phyloP scores from a whole-genome alignment of 2,888 invertebrate species.

The Tetrapedia diversipes region DNA sequence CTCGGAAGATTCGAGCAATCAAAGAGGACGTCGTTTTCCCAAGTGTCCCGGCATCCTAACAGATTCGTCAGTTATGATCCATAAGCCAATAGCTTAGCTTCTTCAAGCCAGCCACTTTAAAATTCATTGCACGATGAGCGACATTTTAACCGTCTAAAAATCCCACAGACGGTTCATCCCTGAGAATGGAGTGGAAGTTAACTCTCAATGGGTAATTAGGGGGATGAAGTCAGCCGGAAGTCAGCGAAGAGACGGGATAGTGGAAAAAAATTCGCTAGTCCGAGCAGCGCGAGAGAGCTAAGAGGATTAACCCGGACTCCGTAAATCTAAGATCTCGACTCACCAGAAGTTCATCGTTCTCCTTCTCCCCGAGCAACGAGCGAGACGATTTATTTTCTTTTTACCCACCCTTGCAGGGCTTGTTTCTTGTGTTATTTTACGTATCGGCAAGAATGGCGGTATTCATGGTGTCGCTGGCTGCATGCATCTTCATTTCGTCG shows the following conservation, averaged over 20 bases:
- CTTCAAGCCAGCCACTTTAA: too few relatives aligned
- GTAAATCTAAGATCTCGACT: neutral
- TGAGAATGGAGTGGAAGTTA: neutral
- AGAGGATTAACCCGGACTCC: neutral
- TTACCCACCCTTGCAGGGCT: neutral
- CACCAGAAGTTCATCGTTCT: neutral
- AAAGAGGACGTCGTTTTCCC: too few relatives aligned
- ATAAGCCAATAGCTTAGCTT: too few relatives aligned
- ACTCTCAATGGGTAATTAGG: conserved; percentile 15
- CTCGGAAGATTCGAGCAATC: too few relatives aligned
- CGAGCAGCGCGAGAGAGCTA: neutral
- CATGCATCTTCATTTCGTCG: conserved; percentile 37
- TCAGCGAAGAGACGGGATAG: neutral
- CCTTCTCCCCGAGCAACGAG: neutral
- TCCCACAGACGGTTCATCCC: too few relatives aligned
- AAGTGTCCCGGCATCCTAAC: too few relatives aligned
- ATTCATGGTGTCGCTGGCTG: conserved; percentile 1
- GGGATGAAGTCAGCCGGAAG: neutral
- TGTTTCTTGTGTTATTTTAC: neutral
- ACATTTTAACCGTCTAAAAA: too few relatives aligned
- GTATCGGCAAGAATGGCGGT: neutral
- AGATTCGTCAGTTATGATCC: too few relatives aligned
- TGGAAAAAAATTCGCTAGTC: conserved; percentile 5
- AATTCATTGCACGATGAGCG: too few relatives aligned
- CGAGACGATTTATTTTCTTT: neutral